phyloP scores from a whole-genome alignment of 2,113 vertebrate genomes.

The Brachionichthys hirsutus region DNA sequence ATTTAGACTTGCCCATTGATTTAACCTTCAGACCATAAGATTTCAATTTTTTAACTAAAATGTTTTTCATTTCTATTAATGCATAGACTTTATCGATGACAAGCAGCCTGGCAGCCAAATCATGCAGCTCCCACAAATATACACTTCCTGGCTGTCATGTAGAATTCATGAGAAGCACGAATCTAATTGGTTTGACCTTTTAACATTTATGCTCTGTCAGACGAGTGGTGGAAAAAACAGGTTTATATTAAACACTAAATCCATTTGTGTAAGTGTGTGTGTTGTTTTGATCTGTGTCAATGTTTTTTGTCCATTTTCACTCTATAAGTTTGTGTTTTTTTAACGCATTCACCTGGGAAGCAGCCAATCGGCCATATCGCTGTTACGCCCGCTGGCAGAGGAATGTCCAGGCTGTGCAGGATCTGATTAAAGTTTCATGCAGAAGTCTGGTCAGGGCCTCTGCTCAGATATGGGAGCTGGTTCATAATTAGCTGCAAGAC shows the following conservation, averaged over 20 bases:
- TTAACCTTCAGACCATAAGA: too few species aligned
- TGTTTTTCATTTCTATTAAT: too few species aligned
- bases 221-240: conserved; percentile 34
- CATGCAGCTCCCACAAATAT: conserved; percentile 15
- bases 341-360: background rate
- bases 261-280: conserved; percentile 2
- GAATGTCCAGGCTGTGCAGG: conserved; percentile 7
- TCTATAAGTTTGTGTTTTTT: background rate
- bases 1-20: background rate
- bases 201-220: conserved; percentile 36
- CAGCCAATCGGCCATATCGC: background rate
- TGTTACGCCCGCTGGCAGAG: background rate
- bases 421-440: conserved; percentile 30
- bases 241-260: conserved; percentile 22
- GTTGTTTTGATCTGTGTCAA: background rate
- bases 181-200: conserved; percentile 61
- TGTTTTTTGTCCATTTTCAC: background rate
- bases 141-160: conserved; percentile 32
- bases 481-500: conserved; percentile 1
- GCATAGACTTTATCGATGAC: conserved; percentile 5
- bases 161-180: conserved; percentile 50
- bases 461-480: background rate
- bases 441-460: background rate
- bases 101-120: conserved; percentile 17
- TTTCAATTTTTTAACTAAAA: too few species aligned